Conservation (phyloP, 1,140 invertebrate species). For the Aphelinus atriplicis region DNA sequence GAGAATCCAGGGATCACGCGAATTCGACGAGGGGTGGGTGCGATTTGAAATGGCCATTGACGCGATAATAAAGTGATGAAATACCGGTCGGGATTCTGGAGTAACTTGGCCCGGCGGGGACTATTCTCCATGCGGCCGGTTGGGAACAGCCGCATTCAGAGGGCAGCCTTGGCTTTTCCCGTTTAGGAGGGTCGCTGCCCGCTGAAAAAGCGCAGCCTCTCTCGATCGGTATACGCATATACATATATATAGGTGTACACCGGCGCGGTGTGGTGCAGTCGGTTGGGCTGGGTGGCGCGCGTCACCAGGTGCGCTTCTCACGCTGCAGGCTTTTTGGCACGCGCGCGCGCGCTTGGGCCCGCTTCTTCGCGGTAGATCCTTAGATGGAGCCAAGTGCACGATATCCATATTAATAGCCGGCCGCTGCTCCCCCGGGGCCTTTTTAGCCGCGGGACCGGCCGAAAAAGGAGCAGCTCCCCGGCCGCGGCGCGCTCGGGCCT, state of each 20-base stretch:
- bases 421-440: constrained; percentile 7
- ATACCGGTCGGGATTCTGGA: constrained; percentile 30
- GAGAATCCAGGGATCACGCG: not conserved
- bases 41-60: constrained; percentile 36
- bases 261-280: constrained; percentile 40
- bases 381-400: constrained; percentile 32
- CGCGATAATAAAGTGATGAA: constrained; percentile 42
- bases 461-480: constrained; percentile 28
- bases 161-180: constrained; percentile 55
- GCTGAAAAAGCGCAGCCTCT: constrained; percentile 55
- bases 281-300: constrained; percentile 43
- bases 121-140: too few species aligned
- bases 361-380: constrained; percentile 26
- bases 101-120: not conserved
- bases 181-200: constrained; percentile 57
- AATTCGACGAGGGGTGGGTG: constrained; percentile 8
- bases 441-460: constrained; percentile 21
- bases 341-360: constrained; percentile 2
- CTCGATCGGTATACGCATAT: constrained; percentile 51
- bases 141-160: too few species aligned
- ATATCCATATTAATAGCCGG: constrained; percentile 40
- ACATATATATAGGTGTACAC: constrained; percentile 41
- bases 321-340: constrained; percentile 39
- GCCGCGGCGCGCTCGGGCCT: not conserved
- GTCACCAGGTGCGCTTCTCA: constrained; percentile 44